phyloP scores from a whole-genome alignment of 1,140 invertebrate species.

The Galleria mellonella region DNA sequence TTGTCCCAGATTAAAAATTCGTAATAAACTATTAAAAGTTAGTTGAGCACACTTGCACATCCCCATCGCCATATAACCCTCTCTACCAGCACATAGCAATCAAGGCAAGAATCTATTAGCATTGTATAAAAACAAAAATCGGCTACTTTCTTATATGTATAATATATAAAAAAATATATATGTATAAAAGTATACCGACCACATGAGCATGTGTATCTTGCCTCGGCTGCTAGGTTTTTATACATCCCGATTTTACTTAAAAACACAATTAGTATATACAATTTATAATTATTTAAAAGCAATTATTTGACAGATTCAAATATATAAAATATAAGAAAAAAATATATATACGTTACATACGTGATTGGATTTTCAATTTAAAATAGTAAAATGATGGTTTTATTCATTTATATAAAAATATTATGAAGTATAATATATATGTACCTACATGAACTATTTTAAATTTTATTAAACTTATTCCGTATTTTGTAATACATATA shows the following conservation, averaged over 20 bases:
- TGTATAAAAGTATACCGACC: not conserved
- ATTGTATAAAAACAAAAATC: too few species aligned
- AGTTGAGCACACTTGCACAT: slow-evolving; percentile 34
- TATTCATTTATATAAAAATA: too few species aligned
- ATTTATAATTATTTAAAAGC: slow-evolving; percentile 19
- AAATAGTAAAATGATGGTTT: too few species aligned
- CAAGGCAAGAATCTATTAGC: slow-evolving; percentile 36
- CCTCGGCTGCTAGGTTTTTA: slow-evolving; percentile 51
- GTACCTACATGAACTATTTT: too few species aligned
- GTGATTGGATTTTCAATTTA: too few species aligned
- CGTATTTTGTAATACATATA: too few species aligned
- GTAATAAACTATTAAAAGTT: slow-evolving; percentile 14
- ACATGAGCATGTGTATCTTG: slow-evolving; percentile 23
- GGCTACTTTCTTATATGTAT: slow-evolving; percentile 4
- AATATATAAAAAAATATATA: slow-evolving; percentile 3
- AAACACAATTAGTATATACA: slow-evolving; percentile 37
- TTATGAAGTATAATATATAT: too few species aligned
- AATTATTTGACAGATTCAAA: slow-evolving; percentile 8
- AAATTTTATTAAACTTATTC: too few species aligned
- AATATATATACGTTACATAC: too few species aligned
- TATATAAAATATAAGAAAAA: too few species aligned
- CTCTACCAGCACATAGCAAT: slow-evolving; percentile 50
- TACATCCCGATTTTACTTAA: slow-evolving; percentile 23
- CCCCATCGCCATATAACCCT: slow-evolving; percentile 18
- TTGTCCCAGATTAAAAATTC: slow-evolving; percentile 2